Evolutionary conservation across 2,888 invertebrate species (phyloP), one percentile per base, ranked within the genome.

Genomic region (Drosophila anomalata): DNA sequence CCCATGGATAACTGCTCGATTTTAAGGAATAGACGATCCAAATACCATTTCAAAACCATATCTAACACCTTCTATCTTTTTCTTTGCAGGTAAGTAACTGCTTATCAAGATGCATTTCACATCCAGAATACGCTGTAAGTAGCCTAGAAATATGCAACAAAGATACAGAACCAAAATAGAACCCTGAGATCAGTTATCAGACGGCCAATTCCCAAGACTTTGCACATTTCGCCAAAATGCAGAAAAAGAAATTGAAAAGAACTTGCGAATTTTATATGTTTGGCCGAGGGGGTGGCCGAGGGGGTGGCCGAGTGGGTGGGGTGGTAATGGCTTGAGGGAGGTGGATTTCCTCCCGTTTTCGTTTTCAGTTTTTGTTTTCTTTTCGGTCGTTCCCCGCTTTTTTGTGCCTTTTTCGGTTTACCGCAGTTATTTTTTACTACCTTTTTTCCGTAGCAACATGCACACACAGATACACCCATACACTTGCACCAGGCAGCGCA

Each of bases 391-490:
- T 62, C 61, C 53, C 65, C 68, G 68, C 54, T 41, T 88, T 87
- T 88, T 87, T 84, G 76, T 88, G 84, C 84, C 78, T 84, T 84
- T 84, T 88, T 88, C 62, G 84, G 89, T 87, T 85, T 88, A 85
- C 84, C 84, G 89, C 84, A 88, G 87, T 87, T 85, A 88, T 85
- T 85, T 84, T 88, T 85, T 85, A 88, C 89, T 88, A 88, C 89
- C 78, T 85, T 85, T 84, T 75, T 88, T 84, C 77, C 87, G 84
- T 80, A 87, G 87, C 81, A 86, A 63, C 76, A 53, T 59, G 57
- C 78, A 57, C 65, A 59, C 67, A 67, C 41, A 69, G 31, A 65
- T 48, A 71, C 50, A 61, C 39, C 60, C 33, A 71, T 41, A 31
- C 56, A 67, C 61, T 22, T 59, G 73, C 72, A 79, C 57, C 56